Conservation (phyloP, 2,888 invertebrate species). For the Campaea margaritaria region DNA sequence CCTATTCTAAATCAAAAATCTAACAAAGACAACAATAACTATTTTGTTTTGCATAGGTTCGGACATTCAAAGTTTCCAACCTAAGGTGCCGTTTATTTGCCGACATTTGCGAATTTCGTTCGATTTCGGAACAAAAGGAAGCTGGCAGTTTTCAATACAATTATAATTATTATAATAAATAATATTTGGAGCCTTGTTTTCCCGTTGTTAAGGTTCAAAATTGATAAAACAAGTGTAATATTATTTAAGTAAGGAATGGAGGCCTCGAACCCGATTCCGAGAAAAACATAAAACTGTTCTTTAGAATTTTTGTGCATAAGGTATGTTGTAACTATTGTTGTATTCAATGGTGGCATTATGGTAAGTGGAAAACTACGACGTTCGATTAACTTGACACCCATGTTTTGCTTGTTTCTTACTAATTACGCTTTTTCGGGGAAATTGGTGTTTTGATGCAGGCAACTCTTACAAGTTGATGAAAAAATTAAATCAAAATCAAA, state of each 20-base stretch:
- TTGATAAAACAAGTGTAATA: background rate
- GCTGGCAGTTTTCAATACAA: background rate
- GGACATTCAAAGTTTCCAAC: slow-evolving; percentile 8
- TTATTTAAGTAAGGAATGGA: slow-evolving; percentile 33
- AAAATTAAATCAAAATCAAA: no score
- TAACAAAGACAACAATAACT: slow-evolving; percentile 20
- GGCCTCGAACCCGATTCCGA: slow-evolving; percentile 40
- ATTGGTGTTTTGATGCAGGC: background rate
- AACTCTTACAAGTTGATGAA: background rate
- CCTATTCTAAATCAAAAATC: background rate
- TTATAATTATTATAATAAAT: background rate
- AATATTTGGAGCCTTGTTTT: background rate
- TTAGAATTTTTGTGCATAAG: slow-evolving; percentile 64
- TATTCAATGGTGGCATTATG: slow-evolving; percentile 23
- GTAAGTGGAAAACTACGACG: slow-evolving; percentile 10
- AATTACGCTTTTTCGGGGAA: slow-evolving; percentile 13
- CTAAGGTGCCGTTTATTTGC: slow-evolving; percentile 35
- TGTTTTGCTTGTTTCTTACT: slow-evolving; percentile 6
- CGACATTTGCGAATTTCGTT: slow-evolving; percentile 58
- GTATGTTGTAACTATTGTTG: slow-evolving; percentile 42
- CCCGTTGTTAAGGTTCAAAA: background rate
- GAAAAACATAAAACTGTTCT: slow-evolving; percentile 62
- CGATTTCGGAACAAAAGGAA: slow-evolving; percentile 70
- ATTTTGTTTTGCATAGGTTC: slow-evolving; percentile 34
- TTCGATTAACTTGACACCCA: slow-evolving; percentile 30